Percentiles rank a stretch among this genome's conserved stretches.
Evolutionary conservation across 1,140 invertebrate species (phyloP).

Genomic region (Cataglyphis hispanica): DNA sequence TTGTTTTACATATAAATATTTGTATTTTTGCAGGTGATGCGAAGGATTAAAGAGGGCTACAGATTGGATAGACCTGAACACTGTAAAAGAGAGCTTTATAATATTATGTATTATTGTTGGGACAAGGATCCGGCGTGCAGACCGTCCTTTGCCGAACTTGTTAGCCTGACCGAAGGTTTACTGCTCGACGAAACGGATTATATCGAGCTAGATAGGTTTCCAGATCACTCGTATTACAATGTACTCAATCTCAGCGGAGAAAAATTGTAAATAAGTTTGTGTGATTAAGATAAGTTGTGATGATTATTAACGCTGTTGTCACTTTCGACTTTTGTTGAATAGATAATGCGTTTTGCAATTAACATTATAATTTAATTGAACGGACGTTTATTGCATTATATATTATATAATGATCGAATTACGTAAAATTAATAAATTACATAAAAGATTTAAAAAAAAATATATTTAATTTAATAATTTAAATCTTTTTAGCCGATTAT

Average conservation of each 20-base stretch:
- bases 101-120: slow-evolving; percentile 98
- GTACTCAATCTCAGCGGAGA: slow-evolving; percentile 94
- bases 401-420: no score
- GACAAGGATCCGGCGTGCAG: slow-evolving; percentile 92
- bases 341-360: background rate
- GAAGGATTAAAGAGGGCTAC: slow-evolving; percentile 90
- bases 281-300: no score
- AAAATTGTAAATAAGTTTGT: slow-evolving; percentile 90
- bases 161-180: slow-evolving; percentile 92
- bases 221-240: slow-evolving; percentile 98
- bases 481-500: background rate
- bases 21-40: slow-evolving; percentile 87
- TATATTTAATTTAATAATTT: background rate
- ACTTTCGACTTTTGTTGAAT: background rate
- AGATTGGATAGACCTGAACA: slow-evolving; percentile 95
- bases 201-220: slow-evolving; percentile 96
- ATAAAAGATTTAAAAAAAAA: background rate
- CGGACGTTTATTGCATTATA: background rate
- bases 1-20: background rate
- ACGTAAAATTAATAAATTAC: background rate
- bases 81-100: slow-evolving; percentile 95
- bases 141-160: slow-evolving; percentile 93
- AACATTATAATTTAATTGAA: slow-evolving; percentile 6
- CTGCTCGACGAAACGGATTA: slow-evolving; percentile 96
- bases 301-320: background rate